phyloP scores from a whole-genome alignment of 2,888 invertebrate species.

The Lithodes maja region DNA sequence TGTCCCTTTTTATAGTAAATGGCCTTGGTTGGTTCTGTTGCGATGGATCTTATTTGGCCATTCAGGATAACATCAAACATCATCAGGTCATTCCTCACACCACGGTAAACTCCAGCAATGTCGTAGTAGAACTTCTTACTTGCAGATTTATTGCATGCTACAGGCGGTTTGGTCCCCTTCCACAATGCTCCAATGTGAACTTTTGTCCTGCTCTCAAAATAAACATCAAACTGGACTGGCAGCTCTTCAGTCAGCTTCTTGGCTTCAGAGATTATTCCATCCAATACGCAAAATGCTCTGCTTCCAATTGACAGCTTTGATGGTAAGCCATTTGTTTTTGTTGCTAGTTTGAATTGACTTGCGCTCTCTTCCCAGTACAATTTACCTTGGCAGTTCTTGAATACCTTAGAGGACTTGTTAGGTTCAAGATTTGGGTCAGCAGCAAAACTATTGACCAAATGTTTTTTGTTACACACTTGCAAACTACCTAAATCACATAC shows the following conservation, averaged over 20 bases:
- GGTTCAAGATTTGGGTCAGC: background rate
- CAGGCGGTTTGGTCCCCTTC: slow-evolving; percentile 4
- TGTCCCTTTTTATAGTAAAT: background rate
- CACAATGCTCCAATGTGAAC: background rate
- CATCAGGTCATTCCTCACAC: background rate
- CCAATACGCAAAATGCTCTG: background rate
- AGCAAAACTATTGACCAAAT: background rate
- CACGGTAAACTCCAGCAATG: slow-evolving; percentile 6
- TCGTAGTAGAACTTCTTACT: background rate
- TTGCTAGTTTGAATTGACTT: background rate
- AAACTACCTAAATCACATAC: no score
- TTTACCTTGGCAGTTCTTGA: background rate
- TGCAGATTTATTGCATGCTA: background rate
- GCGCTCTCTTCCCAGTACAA: background rate
- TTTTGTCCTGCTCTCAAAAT: slow-evolving; percentile 7
- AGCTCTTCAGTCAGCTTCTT: background rate
- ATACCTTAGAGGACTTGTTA: background rate
- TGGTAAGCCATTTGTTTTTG: background rate
- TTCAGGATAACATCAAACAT: background rate
- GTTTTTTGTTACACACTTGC: background rate
- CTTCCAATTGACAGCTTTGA: background rate
- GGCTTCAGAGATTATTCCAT: background rate
- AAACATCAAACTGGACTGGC: background rate
- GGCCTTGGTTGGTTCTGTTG: background rate
- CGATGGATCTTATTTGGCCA: background rate